Conservation (phyloP, 2,797 vertebrate species). For the Arremon aurantiirostris region DNA sequence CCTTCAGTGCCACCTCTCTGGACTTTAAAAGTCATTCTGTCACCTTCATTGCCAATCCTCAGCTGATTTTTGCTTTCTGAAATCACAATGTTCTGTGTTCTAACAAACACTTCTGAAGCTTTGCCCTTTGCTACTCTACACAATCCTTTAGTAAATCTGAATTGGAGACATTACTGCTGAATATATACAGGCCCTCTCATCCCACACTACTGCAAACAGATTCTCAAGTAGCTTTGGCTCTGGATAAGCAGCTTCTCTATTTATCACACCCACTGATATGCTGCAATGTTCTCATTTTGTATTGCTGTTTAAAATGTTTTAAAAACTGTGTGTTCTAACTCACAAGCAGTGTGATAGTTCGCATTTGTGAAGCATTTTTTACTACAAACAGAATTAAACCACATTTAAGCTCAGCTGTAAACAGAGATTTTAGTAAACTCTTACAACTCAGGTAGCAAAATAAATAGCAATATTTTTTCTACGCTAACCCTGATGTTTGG, state of each 20-base stretch:
- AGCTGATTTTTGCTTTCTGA: not conserved
- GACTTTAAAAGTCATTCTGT: not conserved
- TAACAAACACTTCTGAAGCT: not conserved
- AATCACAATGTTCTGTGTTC: not conserved
- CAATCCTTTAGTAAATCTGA: not conserved
- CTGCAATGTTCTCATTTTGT: not conserved
- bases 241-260: not conserved
- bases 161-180: not conserved
- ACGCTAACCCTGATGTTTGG: not conserved
- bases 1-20: not conserved
- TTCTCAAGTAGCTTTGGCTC: not conserved
- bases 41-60: not conserved
- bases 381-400: conserved; percentile 13
- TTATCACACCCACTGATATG: not conserved
- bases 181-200: accelerated
- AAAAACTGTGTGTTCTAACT: not conserved
- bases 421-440: not conserved
- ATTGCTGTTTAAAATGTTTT: not conserved
- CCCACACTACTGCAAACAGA: not conserved
- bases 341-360: not conserved
- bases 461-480: not conserved
- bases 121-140: not conserved
- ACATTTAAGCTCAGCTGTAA: conserved; percentile 15
- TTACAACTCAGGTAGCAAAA: conserved; percentile 7
- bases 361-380: not conserved